Evolutionary conservation across 2,888 invertebrate species (phyloP).

Genomic region (Eurytoma californica): DNA sequence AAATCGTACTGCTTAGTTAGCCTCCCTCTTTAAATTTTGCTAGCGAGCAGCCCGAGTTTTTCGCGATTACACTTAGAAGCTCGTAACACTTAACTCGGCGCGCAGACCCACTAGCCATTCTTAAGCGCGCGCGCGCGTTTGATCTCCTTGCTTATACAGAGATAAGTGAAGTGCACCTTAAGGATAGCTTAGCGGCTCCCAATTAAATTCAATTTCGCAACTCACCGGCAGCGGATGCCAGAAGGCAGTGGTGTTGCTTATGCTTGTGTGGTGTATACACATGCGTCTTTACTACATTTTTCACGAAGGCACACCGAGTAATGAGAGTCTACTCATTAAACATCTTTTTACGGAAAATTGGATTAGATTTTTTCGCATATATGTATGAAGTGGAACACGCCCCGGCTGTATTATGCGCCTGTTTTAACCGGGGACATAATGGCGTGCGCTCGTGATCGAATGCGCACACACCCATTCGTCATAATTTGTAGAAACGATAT

Average conservation of each 20-base stretch:
- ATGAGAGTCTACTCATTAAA: conserved; percentile 48
- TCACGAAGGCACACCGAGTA: conserved; percentile 25
- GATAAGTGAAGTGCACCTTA: conserved; percentile 44
- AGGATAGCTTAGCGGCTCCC: conserved; percentile 47
- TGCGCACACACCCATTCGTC: not conserved
- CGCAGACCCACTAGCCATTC: conserved; percentile 16
- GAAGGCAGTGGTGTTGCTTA: conserved; percentile 4
- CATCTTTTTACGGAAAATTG: conserved; percentile 55
- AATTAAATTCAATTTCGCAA: conserved; percentile 58
- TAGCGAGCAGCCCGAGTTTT: not conserved
- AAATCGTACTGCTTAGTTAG: not conserved
- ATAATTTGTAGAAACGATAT: not conserved
- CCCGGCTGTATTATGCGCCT: not conserved
- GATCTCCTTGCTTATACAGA: conserved; percentile 33
- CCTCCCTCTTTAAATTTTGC: not conserved
- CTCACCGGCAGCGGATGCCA: conserved; percentile 38
- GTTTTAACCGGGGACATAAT: not conserved
- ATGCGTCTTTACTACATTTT: conserved; percentile 29
- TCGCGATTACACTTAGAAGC: conserved; percentile 20
- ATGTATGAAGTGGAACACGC: conserved; percentile 39
- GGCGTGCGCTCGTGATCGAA: not conserved
- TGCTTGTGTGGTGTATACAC: not conserved
- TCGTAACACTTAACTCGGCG: not conserved
- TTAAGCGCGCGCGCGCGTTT: conserved; percentile 11
- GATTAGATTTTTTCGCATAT: conserved; percentile 51